These are phyloP conservation scores for Chroicocephalus ridibundus DNA, from an alignment of 2,113 vertebrate species.

Conservation along the genomic window DNA sequence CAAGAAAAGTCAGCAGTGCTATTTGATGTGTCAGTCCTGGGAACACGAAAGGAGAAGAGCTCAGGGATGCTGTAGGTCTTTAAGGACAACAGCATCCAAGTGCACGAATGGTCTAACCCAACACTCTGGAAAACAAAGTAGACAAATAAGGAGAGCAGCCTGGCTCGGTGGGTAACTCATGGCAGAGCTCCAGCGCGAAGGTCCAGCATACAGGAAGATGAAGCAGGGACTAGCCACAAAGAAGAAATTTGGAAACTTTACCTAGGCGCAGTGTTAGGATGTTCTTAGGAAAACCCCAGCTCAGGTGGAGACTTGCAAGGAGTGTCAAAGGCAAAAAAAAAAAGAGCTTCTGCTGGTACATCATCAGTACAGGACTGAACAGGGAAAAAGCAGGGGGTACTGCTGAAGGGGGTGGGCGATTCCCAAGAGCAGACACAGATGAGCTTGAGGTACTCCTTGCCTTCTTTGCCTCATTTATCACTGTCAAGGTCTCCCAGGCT, in stretches of 20 bases:
- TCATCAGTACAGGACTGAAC: background rate
- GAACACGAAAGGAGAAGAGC: background rate
- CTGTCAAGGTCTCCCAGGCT: background rate
- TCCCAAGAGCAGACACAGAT: background rate
- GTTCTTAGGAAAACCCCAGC: background rate
- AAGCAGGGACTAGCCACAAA: background rate
- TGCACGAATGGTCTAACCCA: background rate
- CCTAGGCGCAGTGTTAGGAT: rapidly evolving
- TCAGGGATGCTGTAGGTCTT: background rate
- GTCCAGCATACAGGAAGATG: background rate
- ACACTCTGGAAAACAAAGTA: background rate
- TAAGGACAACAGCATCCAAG: background rate
- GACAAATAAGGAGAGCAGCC: background rate
- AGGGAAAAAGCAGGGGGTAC: background rate
- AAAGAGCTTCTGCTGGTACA: background rate
- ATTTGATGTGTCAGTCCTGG: background rate
- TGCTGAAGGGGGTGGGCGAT: background rate
- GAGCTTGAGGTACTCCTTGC: background rate
- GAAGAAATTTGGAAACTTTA: background rate
- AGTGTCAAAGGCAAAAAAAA: background rate
- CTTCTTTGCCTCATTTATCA: background rate
- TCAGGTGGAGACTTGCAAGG: background rate
- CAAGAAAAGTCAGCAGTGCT: background rate
- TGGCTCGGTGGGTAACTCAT: background rate
- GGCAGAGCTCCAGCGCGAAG: background rate